Conservation (phyloP, 2,797 vertebrate genomes). For the Gadopsis marmoratus region DNA sequence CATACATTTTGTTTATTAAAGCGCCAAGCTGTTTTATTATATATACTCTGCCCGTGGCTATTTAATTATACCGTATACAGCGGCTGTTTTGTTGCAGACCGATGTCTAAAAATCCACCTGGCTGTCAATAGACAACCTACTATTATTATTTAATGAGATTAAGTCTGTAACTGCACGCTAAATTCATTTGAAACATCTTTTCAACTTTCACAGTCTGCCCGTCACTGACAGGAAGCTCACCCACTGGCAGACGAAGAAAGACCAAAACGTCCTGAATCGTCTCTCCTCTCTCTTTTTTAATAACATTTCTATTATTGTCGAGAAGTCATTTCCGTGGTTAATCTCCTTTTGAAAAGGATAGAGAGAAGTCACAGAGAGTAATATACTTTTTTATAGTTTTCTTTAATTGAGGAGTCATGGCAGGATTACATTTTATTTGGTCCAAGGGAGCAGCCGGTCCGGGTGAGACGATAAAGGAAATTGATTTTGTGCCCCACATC, state of each 20-base stretch:
- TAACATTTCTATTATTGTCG: constrained; percentile 62
- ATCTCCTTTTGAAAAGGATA: constrained; percentile 65
- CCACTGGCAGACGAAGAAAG: constrained; percentile 14
- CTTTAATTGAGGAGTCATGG: constrained; percentile 80
- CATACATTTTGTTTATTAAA: constrained; percentile 33
- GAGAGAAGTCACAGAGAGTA: constrained; percentile 59
- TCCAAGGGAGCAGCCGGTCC: constrained; percentile 63
- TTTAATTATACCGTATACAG: constrained; percentile 30
- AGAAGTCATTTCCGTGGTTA: constrained; percentile 66
- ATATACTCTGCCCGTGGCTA: constrained; percentile 25
- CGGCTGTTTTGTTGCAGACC: constrained; percentile 1
- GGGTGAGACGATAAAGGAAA: constrained; percentile 70
- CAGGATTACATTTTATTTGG: constrained; percentile 74
- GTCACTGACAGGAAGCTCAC: constrained; percentile 18
- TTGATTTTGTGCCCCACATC: constrained; percentile 77
- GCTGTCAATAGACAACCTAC: constrained; percentile 7
- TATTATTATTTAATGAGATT: no score
- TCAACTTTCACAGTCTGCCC: constrained; percentile 21
- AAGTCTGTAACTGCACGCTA: constrained; percentile 10
- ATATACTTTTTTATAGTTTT: constrained; percentile 61
- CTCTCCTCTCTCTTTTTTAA: constrained; percentile 17
- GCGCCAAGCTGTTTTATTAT: constrained; percentile 15
- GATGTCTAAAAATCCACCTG: constrained; percentile 19
- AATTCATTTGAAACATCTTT: constrained; percentile 29
- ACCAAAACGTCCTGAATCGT: constrained; percentile 11